Evolutionary conservation across 2,797 vertebrate species (phyloP), one percentile per base, ranked within the genome.

Genomic region (Eidolon dupreanum): DNA sequence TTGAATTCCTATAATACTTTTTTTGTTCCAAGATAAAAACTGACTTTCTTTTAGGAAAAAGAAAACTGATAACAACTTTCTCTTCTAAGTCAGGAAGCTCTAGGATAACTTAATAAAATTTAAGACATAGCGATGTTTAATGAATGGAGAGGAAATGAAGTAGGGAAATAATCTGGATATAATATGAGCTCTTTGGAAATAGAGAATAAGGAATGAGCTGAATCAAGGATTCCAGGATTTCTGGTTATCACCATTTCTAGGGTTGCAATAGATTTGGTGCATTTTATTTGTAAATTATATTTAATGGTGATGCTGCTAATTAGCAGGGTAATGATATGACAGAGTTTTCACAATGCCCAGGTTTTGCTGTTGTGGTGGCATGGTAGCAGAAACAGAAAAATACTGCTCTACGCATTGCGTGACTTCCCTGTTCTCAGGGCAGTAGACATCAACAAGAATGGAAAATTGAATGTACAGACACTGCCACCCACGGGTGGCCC

Each of bases 21-120:
- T 57, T 95, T 66, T 89, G 26, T 86, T 94, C 22, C 46, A 49
- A 33, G 75, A 93, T 85, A 59, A 91, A 96, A 95, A 49, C 0
- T 12, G 12, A 68, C 15, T 51, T 90, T 71, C 33, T 94, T 85
- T 93, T 81, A 66, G 51, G 0, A 24, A 65, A 61, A 61, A 55
- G 51, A 71, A 59, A 87, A 38, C 4, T 70, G 17, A 88, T 81
- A n/a, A 33, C 20, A 63, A 28, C 31, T 74, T 88, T 94, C 55
- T 79, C 16, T 83, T 89, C 22, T 88, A 31, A 71, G 68, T 83
- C 36, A 63, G 61, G 24, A 78, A 96, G 26, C 46, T 78, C 57
- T 91, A 65, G 68, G 61, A 43, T 70, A 90, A n/a, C 8, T 33
- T 92, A 57, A 43, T 59, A 36, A 70, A 84, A 93, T 90, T 90